Conservation (phyloP, 2,888 invertebrate species). For the Arrhopalites spinosus region DNA sequence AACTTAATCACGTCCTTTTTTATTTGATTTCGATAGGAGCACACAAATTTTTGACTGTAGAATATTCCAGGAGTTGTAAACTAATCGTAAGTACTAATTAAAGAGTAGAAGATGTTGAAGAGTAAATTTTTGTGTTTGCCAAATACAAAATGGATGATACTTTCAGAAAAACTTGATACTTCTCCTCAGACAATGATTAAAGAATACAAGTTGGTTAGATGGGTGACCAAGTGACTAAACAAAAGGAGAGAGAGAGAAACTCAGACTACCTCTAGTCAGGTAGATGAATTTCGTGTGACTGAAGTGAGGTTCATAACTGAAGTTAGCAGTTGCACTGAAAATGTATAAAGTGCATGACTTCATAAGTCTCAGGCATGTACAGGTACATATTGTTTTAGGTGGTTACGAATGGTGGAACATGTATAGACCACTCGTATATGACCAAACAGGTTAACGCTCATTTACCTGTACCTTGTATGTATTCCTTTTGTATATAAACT, state of each 20-base stretch:
- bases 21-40: too few relatives aligned
- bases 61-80: not conserved
- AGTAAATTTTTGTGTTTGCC: too few relatives aligned
- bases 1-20: too few relatives aligned
- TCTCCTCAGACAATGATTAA: too few relatives aligned
- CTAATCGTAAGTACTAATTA: not conserved
- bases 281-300: conserved; percentile 21
- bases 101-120: not conserved
- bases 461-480: too few relatives aligned
- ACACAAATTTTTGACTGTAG: too few relatives aligned
- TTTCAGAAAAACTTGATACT: too few relatives aligned
- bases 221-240: too few relatives aligned
- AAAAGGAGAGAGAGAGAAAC: conserved; percentile 1
- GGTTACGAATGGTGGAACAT: conserved; percentile 6
- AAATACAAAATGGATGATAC: too few relatives aligned
- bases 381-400: conserved; percentile 7
- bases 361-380: not conserved
- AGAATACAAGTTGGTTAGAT: too few relatives aligned
- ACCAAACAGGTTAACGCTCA: conserved; percentile 11
- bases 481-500: too few relatives aligned
- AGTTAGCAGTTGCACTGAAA: conserved; percentile 6
- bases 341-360: conserved; percentile 19
- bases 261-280: conserved; percentile 21
- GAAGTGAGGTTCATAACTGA: conserved; percentile 27
- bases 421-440: conserved; percentile 1